Percentiles rank a stretch among this genome's conserved stretches.
Conservation (phyloP, 2,888 invertebrate genomes). For the Gonocerus acuteangulatus region DNA sequence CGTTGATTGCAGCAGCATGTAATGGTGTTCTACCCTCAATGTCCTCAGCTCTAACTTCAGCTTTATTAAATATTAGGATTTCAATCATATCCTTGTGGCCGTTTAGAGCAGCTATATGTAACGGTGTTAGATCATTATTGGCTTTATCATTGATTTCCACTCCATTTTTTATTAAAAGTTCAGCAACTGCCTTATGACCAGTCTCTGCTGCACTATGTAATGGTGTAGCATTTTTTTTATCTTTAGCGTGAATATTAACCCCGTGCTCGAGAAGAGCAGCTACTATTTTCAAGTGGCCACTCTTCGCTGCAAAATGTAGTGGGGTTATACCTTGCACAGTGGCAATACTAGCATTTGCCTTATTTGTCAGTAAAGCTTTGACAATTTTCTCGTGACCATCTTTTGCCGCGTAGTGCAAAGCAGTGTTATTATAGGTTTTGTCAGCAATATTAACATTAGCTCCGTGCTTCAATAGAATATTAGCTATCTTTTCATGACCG, state of each 20-base stretch:
- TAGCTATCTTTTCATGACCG: constrained; percentile 11
- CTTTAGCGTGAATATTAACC: not conserved
- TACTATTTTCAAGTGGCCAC: not conserved
- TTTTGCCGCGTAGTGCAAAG: constrained; percentile 17
- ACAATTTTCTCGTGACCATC: constrained; percentile 14
- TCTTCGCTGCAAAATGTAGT: not conserved
- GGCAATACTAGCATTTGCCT: constrained; percentile 20
- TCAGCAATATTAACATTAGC: constrained; percentile 17
- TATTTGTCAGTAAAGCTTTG: constrained; percentile 17
- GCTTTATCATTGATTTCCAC: not conserved
- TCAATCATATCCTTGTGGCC: not conserved
- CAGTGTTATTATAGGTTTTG: not conserved
- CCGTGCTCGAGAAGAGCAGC: not conserved
- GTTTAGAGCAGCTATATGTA: not conserved
- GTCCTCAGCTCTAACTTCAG: not conserved
- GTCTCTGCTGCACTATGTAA: constrained; percentile 31
- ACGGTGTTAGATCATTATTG: not conserved
- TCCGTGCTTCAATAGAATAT: constrained; percentile 1
- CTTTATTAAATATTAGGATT: not conserved
- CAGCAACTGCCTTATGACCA: not conserved
- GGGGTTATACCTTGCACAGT: not conserved
- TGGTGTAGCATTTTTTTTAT: constrained; percentile 12
- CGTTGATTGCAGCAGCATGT: not conserved
- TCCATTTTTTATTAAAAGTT: not conserved
- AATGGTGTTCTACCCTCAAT: not conserved